Conservation (phyloP, 2,888 invertebrate genomes). For the Nasonia oneida region DNA sequence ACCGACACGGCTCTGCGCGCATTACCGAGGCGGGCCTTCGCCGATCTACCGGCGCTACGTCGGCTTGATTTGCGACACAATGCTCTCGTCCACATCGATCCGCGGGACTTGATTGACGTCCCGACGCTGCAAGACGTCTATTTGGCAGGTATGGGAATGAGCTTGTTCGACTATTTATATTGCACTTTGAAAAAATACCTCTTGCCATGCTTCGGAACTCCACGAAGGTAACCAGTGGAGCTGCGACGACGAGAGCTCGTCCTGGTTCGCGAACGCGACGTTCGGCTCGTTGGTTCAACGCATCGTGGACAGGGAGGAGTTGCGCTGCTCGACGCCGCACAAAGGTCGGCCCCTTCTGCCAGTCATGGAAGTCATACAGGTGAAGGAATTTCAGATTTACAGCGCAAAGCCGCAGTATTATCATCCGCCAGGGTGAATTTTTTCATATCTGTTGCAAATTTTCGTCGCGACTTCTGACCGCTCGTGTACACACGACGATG, state of each 20-base stretch:
- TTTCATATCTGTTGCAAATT: neutral
- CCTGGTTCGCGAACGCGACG: conserved; percentile 83
- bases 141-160: conserved; percentile 79
- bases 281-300: conserved; percentile 80
- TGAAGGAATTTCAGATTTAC: conserved; percentile 73
- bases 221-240: conserved; percentile 85
- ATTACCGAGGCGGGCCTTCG: conserved; percentile 75
- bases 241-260: conserved; percentile 82
- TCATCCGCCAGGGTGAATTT: neutral
- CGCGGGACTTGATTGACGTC: conserved; percentile 77
- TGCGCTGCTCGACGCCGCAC: conserved; percentile 83
- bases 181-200: neutral
- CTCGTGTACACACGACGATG: neutral
- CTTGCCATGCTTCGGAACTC: neutral
- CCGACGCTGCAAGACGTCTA: conserved; percentile 78
- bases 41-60: conserved; percentile 79
- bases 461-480: neutral
- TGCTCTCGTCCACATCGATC: conserved; percentile 79
- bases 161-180: neutral
- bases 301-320: conserved; percentile 82
- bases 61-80: conserved; percentile 82
- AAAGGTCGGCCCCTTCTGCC: conserved; percentile 83
- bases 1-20: conserved; percentile 73
- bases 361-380: conserved; percentile 84
- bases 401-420: no score